Evolutionary conservation across 37 sponge, comb jelly and placozoan species (phyloP).

Genomic region (Amphimedon queenslandica): DNA sequence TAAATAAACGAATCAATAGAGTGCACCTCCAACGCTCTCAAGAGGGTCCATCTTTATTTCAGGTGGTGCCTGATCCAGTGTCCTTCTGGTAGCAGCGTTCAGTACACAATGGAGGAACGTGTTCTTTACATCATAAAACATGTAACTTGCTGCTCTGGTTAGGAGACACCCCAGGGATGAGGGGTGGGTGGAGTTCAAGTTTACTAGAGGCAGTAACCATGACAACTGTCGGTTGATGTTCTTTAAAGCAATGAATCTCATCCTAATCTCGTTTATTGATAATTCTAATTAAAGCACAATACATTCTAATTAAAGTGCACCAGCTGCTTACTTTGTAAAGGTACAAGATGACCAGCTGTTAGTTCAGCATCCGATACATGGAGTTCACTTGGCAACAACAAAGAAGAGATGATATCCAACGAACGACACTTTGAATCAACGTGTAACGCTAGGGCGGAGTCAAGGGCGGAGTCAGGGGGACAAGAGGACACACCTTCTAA

Average conservation of each 20-base stretch:
- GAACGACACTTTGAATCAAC: slow-evolving; percentile 61
- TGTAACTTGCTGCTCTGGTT: slow-evolving; percentile 18
- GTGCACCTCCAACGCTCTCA: slow-evolving; percentile 50
- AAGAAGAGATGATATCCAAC: slow-evolving; percentile 34
- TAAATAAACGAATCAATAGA: background rate
- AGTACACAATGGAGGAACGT: slow-evolving; percentile 74
- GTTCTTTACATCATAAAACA: slow-evolving; percentile 87
- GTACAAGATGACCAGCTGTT: slow-evolving; percentile 42
- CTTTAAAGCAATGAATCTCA: slow-evolving; percentile 68
- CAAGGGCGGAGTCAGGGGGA: slow-evolving; percentile 29
- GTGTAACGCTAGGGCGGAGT: slow-evolving; percentile 68
- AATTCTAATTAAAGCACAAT: too few relatives aligned
- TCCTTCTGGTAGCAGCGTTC: slow-evolving; percentile 72
- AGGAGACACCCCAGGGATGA: slow-evolving; percentile 59
- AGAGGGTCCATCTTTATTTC: slow-evolving; percentile 93
- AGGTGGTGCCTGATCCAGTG: slow-evolving; percentile 79
- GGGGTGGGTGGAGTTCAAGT: slow-evolving; percentile 51
- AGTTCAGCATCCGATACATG: slow-evolving; percentile 26
- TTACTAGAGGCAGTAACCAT: slow-evolving; percentile 59
- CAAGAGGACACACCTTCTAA: background rate
- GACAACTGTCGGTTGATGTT: slow-evolving; percentile 62
- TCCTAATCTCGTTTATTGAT: slow-evolving; percentile 52
- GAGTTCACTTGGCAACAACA: slow-evolving; percentile 71
- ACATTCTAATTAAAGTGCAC: background rate
- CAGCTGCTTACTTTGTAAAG: slow-evolving; percentile 67